Evolutionary conservation across 2,113 vertebrate species (phyloP).

Genomic region (Alectura lathami): DNA sequence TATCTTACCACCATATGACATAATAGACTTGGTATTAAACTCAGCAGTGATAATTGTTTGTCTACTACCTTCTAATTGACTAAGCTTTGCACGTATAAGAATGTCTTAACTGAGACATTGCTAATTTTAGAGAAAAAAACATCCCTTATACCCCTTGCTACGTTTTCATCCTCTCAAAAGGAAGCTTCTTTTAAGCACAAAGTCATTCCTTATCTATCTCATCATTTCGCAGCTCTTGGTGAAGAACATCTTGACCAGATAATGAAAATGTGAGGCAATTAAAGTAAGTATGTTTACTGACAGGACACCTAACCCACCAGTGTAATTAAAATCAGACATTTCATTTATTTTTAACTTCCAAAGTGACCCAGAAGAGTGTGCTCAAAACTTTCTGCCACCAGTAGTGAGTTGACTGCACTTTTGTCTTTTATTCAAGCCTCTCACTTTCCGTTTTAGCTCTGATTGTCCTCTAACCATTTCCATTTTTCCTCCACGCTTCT

Average conservation of each 20-base stretch:
- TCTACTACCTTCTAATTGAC: neutral
- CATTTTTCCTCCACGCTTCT: neutral
- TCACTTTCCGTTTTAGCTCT: neutral
- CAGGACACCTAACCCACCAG: neutral
- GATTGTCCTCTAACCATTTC: neutral
- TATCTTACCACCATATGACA: neutral
- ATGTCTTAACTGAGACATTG: neutral
- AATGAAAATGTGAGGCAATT: neutral
- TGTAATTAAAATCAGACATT: neutral
- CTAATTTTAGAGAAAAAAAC: neutral
- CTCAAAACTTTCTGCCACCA: neutral
- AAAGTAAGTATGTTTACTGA: neutral
- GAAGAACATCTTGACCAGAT: neutral
- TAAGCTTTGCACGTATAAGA: neutral
- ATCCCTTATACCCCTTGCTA: neutral
- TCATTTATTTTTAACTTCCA: neutral
- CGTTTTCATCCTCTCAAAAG: neutral
- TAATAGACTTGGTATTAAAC: neutral
- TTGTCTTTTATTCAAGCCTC: neutral
- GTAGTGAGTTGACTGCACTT: fast-evolving
- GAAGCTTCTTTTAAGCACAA: neutral
- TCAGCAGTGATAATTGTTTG: neutral
- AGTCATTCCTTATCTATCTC: neutral
- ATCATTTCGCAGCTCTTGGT: neutral
- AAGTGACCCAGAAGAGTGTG: neutral